Conservation (phyloP, 2,888 invertebrate genomes). For the Leucania comma region DNA sequence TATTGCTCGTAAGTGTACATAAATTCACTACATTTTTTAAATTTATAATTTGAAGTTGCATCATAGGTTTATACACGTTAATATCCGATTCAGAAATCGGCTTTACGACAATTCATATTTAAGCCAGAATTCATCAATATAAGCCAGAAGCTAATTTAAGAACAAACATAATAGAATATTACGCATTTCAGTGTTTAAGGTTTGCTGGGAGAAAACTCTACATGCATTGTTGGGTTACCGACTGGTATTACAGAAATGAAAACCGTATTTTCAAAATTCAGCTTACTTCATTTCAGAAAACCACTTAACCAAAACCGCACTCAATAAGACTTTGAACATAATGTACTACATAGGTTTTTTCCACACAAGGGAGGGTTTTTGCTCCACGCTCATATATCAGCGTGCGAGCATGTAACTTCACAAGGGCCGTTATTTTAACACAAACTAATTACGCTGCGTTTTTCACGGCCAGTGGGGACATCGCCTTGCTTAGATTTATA, state of each 20-base stretch:
- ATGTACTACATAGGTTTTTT: not conserved
- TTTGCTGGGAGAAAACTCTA: too few species aligned
- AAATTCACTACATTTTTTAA: not conserved
- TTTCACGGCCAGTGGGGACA: conserved; percentile 54
- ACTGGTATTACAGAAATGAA: too few species aligned
- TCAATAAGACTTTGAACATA: not conserved
- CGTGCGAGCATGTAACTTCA: conserved; percentile 5
- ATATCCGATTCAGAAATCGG: too few species aligned
- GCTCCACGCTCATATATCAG: conserved; percentile 18
- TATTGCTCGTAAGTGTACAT: not conserved
- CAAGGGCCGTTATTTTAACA: conserved; percentile 42
- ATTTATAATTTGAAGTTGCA: too few species aligned
- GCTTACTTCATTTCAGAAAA: not conserved
- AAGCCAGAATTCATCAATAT: not conserved
- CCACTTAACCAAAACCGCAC: not conserved
- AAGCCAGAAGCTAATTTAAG: not conserved
- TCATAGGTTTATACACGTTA: too few species aligned
- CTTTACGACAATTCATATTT: too few species aligned
- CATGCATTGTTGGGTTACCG: too few species aligned
- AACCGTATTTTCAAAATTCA: too few species aligned
- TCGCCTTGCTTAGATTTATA: conserved; percentile 58
- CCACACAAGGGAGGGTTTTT: not conserved
- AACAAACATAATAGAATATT: too few species aligned
- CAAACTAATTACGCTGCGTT: conserved; percentile 57
- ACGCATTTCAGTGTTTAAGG: too few species aligned